Base-by-base conservation (phyloP, 2,797 vertebrate genomes). In the Dipus sagitta region DNA sequence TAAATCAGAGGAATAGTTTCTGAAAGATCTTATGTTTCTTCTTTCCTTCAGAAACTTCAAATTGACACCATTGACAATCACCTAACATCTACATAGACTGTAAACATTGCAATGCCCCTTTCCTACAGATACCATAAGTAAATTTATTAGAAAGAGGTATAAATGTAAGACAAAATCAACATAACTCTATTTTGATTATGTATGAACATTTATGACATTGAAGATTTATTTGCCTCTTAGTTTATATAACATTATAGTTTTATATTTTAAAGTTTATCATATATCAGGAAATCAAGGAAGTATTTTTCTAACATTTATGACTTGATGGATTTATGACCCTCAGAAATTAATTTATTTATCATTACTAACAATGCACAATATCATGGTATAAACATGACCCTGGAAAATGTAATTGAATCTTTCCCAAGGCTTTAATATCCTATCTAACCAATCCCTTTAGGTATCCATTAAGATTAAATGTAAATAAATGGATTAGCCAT, bases 211-310 rank as follows among this genome's bases (percentile, higher is more conserved):
- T 58, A 90, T 79, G 85, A 82, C n/a, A 54, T 21, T 74, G 60
- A 11, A 75, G 18, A 80, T 15, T 7, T 80, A 75, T 70, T 80
- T 62, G 70, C 42, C 20, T 38, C 52, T 72, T 52, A 47, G 32
- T 80, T 92, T 34, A 82, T 12, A 79, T 1, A 79, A 65, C 81
- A 86, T 60, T 75, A 85, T 92, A 82, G 20, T 20, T 60, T 92
- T 87, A 3, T 1, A 78, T 81, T 81, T 95, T 91, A 87, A 78
- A 65, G 84, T 7, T 30, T 24, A 77, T 79, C 54, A 64, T 5
- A 28, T 30, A 17, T 67, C 74, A 92, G 83, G 32, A 77, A 26
- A 71, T 30, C 71, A 86, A 92, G 47, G 60, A 15, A 88, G 6
- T 32, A 26, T 34, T 87, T 92, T 90, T 54, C 18, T 72, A 30